Conservation (phyloP, 2,113 vertebrate genomes). For the Uropsilus gracilis region DNA sequence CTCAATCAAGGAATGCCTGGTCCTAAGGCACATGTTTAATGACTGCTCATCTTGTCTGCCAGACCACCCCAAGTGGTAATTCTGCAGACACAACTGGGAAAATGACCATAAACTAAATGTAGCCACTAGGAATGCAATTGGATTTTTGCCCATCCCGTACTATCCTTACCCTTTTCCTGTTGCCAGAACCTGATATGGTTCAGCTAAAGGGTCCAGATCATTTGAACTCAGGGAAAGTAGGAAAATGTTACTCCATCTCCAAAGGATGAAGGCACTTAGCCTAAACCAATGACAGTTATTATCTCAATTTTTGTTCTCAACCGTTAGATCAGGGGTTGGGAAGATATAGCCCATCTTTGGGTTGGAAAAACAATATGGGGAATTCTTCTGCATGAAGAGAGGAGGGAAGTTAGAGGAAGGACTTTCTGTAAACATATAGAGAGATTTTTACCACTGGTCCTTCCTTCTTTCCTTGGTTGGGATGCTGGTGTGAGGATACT, state of each 20-base stretch:
- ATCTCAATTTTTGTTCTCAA: not conserved
- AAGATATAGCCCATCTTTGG: not conserved
- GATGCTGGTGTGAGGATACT: not conserved
- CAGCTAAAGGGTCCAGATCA: not conserved
- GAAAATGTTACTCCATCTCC: not conserved
- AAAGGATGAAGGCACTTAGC: not conserved
- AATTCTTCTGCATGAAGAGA: not conserved
- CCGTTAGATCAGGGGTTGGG: accelerated
- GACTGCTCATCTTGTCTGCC: not conserved
- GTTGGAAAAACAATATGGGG: not conserved
- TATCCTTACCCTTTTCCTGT: not conserved
- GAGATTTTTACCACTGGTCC: not conserved
- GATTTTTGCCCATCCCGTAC: not conserved
- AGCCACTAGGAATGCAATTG: not conserved
- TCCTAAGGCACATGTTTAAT: not conserved
- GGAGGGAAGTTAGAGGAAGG: not conserved
- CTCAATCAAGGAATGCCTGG: not conserved
- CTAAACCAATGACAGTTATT: not conserved
- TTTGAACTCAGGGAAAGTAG: not conserved
- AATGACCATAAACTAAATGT: not conserved
- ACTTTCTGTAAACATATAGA: not conserved
- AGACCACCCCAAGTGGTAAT: not conserved
- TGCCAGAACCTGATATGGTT: not conserved
- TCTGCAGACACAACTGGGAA: not conserved
- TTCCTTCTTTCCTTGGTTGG: not conserved